A percentile compares a stretch with the other conserved stretches of the same genome.
Evolutionary conservation across 2,888 invertebrate genomes (phyloP).

Genomic region (Morinoia aosen): DNA sequence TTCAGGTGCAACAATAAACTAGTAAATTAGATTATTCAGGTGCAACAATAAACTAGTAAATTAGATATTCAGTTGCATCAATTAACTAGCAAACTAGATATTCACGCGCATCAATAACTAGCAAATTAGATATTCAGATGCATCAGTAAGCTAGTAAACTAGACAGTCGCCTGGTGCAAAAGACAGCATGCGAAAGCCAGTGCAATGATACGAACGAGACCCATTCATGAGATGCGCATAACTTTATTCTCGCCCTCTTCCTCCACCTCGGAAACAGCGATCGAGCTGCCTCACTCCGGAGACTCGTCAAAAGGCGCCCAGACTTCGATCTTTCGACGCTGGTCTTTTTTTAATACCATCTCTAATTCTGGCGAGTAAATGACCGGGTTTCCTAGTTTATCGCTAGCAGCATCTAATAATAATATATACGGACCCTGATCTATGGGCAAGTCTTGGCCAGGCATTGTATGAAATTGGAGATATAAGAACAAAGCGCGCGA

Average conservation of each 20-base stretch:
- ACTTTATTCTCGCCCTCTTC: neutral
- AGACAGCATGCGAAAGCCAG: neutral
- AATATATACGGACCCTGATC: slow-evolving; percentile 48
- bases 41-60: too few relatives aligned
- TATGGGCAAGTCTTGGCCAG: slow-evolving; percentile 2
- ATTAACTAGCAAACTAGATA: too few relatives aligned
- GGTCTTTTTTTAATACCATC: slow-evolving; percentile 44
- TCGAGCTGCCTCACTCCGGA: neutral
- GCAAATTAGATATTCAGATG: neutral
- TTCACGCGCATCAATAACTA: too few relatives aligned
- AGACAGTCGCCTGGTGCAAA: neutral
- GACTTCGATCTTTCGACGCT: slow-evolving; percentile 19
- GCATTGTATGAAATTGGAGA: slow-evolving; percentile 49
- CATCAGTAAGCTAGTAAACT: neutral
- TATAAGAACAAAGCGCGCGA: slow-evolving; percentile 34
- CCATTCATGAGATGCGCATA: slow-evolving; percentile 45
- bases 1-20: too few relatives aligned
- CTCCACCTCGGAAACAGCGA: neutral
- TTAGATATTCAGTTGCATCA: too few relatives aligned
- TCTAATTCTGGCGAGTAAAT: slow-evolving; percentile 39
- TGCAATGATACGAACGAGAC: slow-evolving; percentile 22
- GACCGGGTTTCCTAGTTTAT: slow-evolving; percentile 51
- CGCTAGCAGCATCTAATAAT: slow-evolving; percentile 52
- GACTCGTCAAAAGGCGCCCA: slow-evolving; percentile 19
- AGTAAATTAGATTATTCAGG: too few relatives aligned